Evolutionary conservation across 2,113 vertebrate species (phyloP).

Genomic region (Larimichthys polyactis): DNA sequence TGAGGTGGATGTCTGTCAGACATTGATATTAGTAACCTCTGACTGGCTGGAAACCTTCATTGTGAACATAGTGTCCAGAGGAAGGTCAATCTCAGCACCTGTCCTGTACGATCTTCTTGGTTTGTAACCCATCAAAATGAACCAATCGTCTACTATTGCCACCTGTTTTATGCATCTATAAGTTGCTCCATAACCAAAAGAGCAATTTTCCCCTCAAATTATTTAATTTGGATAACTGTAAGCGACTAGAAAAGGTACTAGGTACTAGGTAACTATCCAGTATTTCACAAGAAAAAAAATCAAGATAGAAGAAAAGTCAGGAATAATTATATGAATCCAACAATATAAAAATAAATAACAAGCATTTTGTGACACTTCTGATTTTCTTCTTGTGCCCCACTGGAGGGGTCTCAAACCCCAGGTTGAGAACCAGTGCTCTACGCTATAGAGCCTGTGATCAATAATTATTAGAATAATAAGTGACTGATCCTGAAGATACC

Average conservation of each 20-base stretch:
- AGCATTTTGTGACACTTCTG: background rate
- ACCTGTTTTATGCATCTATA: background rate
- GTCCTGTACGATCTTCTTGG: background rate
- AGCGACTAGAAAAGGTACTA: background rate
- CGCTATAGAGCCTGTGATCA: background rate
- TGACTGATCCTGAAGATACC: background rate
- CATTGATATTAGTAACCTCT: conserved; percentile 38
- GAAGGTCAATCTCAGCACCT: background rate
- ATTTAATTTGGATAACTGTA: background rate
- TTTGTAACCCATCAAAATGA: background rate
- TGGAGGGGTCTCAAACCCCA: background rate
- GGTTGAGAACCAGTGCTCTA: background rate
- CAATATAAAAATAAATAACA: no score
- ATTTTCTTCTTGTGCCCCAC: background rate
- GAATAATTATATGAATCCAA: background rate
- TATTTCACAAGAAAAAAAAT: background rate
- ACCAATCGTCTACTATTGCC: background rate
- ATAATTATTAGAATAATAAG: background rate
- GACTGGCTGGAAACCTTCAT: conserved; percentile 5
- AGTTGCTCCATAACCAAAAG: no score
- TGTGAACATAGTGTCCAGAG: background rate
- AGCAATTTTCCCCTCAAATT: background rate
- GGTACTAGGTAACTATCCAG: background rate
- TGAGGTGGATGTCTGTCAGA: conserved; percentile 40
- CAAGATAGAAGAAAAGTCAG: background rate